Percentiles rank a stretch among this genome's conserved stretches.
Evolutionary conservation across 2,797 vertebrate species (phyloP).

Genomic region (Peromyscus nudipes): DNA sequence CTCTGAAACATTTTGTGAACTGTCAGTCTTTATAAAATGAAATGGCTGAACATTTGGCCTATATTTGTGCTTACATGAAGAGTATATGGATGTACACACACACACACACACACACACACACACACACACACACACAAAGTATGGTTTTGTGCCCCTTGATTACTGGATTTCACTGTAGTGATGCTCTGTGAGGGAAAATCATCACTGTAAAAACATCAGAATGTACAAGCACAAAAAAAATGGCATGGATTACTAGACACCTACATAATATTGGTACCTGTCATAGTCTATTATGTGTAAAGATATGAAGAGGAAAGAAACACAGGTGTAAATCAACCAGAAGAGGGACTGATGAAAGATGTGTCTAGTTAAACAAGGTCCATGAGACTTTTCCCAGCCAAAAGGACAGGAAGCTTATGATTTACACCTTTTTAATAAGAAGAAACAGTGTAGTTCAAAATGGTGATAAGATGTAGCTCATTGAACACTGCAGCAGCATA

Average conservation of each 20-base stretch:
- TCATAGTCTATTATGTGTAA: fast-evolving
- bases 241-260: background rate
- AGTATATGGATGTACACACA: background rate
- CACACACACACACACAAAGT: background rate
- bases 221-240: background rate
- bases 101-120: background rate
- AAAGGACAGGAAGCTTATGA: background rate
- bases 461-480: background rate
- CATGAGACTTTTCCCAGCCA: background rate
- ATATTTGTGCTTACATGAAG: background rate
- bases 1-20: background rate
- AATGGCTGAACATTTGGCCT: background rate
- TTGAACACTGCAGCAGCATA: background rate
- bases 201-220: too few species aligned
- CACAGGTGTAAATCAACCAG: background rate
- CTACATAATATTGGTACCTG: background rate
- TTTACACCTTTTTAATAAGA: background rate
- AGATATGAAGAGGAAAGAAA: background rate
- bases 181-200: background rate
- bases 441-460: background rate
- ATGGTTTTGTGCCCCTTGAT: background rate
- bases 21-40: background rate
- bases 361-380: background rate
- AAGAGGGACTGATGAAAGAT: background rate
- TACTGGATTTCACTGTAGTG: background rate